Conservation (phyloP, 1,140 invertebrate genomes). For the Camponotus vicinus region DNA sequence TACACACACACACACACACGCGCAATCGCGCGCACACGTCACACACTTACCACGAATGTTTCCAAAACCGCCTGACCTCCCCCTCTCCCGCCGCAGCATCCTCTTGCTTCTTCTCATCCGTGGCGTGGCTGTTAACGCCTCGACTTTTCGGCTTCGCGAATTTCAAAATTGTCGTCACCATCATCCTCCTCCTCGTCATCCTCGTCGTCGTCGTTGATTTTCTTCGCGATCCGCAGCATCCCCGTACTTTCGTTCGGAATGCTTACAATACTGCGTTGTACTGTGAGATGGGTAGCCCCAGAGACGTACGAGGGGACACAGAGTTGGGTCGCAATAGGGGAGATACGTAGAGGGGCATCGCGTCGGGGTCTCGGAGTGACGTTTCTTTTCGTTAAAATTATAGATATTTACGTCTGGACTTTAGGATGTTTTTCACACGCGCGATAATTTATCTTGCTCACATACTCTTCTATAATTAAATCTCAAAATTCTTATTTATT, state of each 20-base stretch:
- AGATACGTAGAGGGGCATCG: conserved; percentile 51
- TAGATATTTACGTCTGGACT: conserved; percentile 8
- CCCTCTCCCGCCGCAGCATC: not conserved
- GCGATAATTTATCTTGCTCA: not conserved
- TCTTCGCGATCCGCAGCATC: conserved; percentile 59
- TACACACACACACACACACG: conserved; percentile 29
- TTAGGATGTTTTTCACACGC: not conserved
- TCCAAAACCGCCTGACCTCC: conserved; percentile 60
- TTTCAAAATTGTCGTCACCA: conserved; percentile 58
- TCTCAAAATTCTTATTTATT: not conserved
- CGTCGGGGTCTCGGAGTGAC: conserved; percentile 4
- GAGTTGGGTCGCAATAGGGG: conserved; percentile 53
- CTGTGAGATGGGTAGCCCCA: conserved; percentile 27
- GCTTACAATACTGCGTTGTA: conserved; percentile 33
- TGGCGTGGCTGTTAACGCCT: conserved; percentile 30
- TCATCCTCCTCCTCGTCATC: not conserved
- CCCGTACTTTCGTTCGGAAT: conserved; percentile 44
- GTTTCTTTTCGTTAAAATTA: conserved; percentile 23
- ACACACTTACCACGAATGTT: conserved; percentile 73
- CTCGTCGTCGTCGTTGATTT: conserved; percentile 59
- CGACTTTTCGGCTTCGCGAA: conserved; percentile 31
- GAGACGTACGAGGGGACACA: conserved; percentile 52
- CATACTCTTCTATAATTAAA: not conserved
- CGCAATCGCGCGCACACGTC: conserved; percentile 9
- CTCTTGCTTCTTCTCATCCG: conserved; percentile 22